These are phyloP conservation scores for Propithecus deckenii DNA, from an alignment of 2,797 vertebrate genomes.

Conservation along the genomic window DNA sequence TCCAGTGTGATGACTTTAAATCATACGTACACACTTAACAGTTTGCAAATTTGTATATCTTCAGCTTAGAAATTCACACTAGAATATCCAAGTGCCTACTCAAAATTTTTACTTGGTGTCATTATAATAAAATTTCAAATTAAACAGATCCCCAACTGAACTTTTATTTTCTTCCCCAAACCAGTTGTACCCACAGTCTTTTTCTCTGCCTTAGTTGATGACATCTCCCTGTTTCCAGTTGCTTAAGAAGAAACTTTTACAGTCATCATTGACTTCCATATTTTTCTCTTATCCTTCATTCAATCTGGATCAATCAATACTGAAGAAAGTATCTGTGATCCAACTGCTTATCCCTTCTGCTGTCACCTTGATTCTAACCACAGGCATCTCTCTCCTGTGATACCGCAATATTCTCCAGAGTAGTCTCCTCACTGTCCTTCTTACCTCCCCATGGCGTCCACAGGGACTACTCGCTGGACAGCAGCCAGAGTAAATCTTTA, in stretches of 20 bases:
- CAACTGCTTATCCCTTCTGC: background rate
- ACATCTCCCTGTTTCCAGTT: background rate
- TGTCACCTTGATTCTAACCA: background rate
- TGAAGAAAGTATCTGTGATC: background rate
- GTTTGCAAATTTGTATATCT: background rate
- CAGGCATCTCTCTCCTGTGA: background rate
- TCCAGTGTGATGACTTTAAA: background rate
- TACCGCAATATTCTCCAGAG: rapidly evolving
- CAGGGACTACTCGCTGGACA: background rate
- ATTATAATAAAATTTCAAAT: background rate
- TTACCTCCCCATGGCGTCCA: no score
- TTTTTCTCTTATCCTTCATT: background rate
- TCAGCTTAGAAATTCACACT: background rate
- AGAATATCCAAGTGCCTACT: background rate
- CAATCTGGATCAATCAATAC: background rate
- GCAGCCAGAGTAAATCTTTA: background rate
- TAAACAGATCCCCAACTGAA: background rate
- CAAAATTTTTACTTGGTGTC: background rate
- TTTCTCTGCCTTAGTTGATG: background rate
- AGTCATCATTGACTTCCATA: background rate
- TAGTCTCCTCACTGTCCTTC: background rate
- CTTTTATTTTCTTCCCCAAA: background rate
- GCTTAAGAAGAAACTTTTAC: background rate
- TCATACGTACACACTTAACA: background rate
- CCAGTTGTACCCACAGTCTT: background rate